These are phyloP conservation scores for Trididemnum miniatum DNA, from an alignment of 23 tunicate species.

Conservation along the genomic window DNA sequence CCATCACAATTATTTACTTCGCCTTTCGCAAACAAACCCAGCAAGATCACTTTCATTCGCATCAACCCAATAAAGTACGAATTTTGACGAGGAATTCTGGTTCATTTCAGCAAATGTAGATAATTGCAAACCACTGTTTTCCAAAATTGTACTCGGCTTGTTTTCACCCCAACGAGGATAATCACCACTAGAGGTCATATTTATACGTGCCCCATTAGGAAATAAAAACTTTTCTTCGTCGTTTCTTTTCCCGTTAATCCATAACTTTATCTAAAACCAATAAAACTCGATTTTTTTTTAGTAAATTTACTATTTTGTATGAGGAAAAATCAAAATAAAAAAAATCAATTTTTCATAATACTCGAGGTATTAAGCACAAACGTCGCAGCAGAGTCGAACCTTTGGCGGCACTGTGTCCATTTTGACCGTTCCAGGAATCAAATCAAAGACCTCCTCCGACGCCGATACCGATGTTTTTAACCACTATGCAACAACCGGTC, in stretches of 20 bases:
- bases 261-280: not conserved
- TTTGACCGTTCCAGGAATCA: too few species aligned
- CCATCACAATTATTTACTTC: too few species aligned
- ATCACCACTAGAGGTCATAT: not conserved
- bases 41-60: not conserved
- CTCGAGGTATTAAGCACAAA: too few species aligned
- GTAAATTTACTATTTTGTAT: too few species aligned
- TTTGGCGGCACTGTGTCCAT: too few species aligned
- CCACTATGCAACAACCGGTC: too few species aligned
- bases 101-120: not conserved
- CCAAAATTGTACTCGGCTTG: not conserved
- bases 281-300: too few species aligned
- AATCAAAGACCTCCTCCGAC: too few species aligned
- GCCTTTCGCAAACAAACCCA: constrained; percentile 2
- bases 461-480: too few species aligned
- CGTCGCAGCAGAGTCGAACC: too few species aligned
- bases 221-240: not conserved
- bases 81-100: not conserved
- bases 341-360: too few species aligned
- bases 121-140: not conserved
- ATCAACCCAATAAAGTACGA: not conserved
- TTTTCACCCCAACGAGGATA: not conserved
- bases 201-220: not conserved
- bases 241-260: not conserved
- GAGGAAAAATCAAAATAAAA: too few species aligned